Conservation (phyloP, 2,113 vertebrate genomes). For the Vimba vimba region DNA sequence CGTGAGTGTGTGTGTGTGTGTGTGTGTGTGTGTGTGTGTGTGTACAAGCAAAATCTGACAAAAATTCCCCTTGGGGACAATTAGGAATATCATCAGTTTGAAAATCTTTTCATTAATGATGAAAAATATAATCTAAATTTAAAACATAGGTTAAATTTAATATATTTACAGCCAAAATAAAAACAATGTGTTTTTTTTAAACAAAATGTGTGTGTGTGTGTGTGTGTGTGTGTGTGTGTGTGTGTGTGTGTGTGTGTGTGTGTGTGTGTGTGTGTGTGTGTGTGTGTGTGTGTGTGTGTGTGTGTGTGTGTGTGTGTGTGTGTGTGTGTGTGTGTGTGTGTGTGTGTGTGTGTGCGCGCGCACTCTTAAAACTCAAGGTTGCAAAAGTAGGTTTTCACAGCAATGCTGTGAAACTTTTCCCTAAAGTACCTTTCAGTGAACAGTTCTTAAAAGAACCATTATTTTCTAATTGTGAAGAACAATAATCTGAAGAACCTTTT, state of each 20-base stretch:
- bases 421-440: too few species aligned
- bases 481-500: too few species aligned
- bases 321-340: background rate
- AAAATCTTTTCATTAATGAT: background rate
- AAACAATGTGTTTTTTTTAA: too few species aligned
- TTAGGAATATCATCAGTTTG: background rate
- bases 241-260: background rate
- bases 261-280: background rate
- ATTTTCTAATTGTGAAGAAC: too few species aligned
- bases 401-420: too few species aligned
- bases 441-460: too few species aligned
- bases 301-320: background rate
- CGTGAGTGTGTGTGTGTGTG: too few species aligned
- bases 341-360: background rate
- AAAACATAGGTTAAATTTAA: background rate
- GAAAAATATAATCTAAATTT: background rate
- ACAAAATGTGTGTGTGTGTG: background rate
- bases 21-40: too few species aligned
- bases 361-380: too few species aligned
- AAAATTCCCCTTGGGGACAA: background rate
- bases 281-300: too few species aligned
- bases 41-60: background rate
- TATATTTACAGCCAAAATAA: background rate
- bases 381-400: too few species aligned
- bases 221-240: too few species aligned